A percentile compares a stretch with the other conserved stretches of the same genome.
These are phyloP conservation scores for Volucella inanis DNA, from an alignment of 2,888 invertebrate genomes.

Conservation along the genomic window DNA sequence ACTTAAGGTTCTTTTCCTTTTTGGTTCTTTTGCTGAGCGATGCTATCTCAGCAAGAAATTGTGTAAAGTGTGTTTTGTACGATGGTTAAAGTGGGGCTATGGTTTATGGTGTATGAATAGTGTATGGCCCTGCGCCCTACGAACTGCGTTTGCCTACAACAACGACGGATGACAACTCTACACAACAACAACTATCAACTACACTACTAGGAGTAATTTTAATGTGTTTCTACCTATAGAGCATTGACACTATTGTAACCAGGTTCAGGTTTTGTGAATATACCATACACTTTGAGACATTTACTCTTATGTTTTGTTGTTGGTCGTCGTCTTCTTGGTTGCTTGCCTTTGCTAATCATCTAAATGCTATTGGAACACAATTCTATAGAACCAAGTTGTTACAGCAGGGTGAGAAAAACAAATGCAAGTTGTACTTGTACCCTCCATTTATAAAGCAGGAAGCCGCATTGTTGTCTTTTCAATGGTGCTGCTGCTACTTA, in stretches of 20 bases:
- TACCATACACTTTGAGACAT: slow-evolving; percentile 28
- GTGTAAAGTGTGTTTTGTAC: slow-evolving; percentile 30
- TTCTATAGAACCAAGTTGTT: not conserved
- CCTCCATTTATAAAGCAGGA: slow-evolving; percentile 56
- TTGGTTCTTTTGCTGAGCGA: slow-evolving; percentile 22
- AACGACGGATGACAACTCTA: not conserved
- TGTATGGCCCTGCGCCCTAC: slow-evolving; percentile 12
- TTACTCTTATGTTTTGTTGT: not conserved
- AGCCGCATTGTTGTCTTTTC: slow-evolving; percentile 40
- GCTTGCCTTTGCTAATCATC: slow-evolving; percentile 1
- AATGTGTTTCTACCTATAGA: slow-evolving; percentile 46
- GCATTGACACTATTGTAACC: slow-evolving; percentile 60
- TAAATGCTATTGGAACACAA: not conserved
- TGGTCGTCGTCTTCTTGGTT: not conserved
- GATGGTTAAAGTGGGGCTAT: not conserved
- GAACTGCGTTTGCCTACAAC: slow-evolving; percentile 53
- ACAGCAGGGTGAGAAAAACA: slow-evolving; percentile 35
- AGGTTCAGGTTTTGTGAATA: slow-evolving; percentile 57
- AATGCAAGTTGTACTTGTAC: slow-evolving; percentile 27
- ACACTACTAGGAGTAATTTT: not conserved
- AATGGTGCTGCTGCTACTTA: not conserved
- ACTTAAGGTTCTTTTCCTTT: slow-evolving; percentile 61
- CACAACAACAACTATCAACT: not conserved
- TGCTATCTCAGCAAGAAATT: slow-evolving; percentile 61
- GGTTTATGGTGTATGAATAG: too few relatives aligned